Base-by-base conservation (phyloP, 2,113 vertebrate species). In the Crotalus horridus region DNA sequence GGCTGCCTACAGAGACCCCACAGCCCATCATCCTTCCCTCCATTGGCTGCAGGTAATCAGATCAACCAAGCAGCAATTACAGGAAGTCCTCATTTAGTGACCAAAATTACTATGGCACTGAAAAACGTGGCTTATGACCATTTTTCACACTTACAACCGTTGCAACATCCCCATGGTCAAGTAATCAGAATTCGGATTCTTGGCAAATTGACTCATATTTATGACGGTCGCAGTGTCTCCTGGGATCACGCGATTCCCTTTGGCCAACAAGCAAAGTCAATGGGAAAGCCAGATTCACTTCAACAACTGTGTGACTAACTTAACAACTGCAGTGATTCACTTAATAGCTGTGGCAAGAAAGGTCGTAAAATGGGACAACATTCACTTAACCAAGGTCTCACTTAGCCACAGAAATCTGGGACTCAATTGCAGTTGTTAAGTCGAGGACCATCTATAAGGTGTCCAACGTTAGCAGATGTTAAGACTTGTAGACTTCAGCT, bases 11-110 rank as follows among this genome's bases (percentile, higher is more conserved):
- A 64, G 33, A 64, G 9, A 33, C 8, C 54, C 15, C 24, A 54
- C 0, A 92, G 55, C 58, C 58, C 64, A 88, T 0, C 0, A 53
- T 48, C 15, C 10, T 7, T 0, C 0, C 0, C 48, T 33, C 39
- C 91, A 88, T 1, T 61, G 33, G 8, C 33, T 39, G 69, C 33
- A 39, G 15, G 6, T 81, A 6, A 21, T 81, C 6, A 8, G 69
- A 39, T 8, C 17, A 39, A 39, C 6, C 4, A 21, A 20, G 33
- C n/a, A 15, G 64, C n/a, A 39, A n/a, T 6, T 17, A 20, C 2
- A 20, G 11, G 48, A 51, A 51, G 48, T 51, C 48, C 48, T 64
- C 26, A 29, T 64, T 64, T 64, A 12, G 61, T 64, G 10, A 64
- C 26, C 59, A 29, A 23, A 23, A 21, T 58, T 58, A 58, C 56